A percentile compares a stretch with the other conserved stretches of the same genome.
Conservation (phyloP, 2,113 vertebrate genomes). For the Speoplatyrhinus poulsoni region DNA sequence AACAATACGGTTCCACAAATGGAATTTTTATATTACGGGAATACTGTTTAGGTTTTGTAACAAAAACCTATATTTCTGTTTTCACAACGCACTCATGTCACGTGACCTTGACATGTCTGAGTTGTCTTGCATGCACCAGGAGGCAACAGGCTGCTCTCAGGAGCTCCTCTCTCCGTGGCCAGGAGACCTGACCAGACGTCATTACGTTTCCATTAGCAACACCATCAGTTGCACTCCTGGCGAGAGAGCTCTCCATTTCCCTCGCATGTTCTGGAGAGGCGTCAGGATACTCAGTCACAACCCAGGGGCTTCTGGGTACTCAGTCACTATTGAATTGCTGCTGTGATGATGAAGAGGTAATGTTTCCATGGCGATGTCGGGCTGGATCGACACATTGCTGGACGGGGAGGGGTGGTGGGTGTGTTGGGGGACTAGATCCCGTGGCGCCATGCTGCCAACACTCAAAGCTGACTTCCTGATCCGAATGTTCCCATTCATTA, state of each 20-base stretch:
- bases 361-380: constrained; percentile 59
- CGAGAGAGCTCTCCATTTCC: constrained; percentile 20
- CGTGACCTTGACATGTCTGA: no score
- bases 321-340: constrained; percentile 71
- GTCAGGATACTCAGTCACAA: constrained; percentile 58
- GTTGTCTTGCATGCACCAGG: no score
- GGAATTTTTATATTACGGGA: no score
- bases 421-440: not conserved
- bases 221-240: constrained; percentile 11
- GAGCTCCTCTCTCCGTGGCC: no score
- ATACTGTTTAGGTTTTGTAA: no score
- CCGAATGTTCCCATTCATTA: constrained; percentile 21
- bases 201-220: not conserved
- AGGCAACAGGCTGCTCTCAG: no score
- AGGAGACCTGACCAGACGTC: no score
- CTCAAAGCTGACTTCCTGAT: constrained; percentile 14
- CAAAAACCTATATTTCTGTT: no score
- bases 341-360: constrained; percentile 78
- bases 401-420: constrained; percentile 3
- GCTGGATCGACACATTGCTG: constrained; percentile 28
- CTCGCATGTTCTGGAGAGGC: constrained; percentile 22
- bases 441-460: constrained; percentile 23
- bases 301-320: constrained; percentile 69
- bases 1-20: no score
- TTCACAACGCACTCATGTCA: no score